Evolutionary conservation across 1,140 invertebrate species (phyloP).

Genomic region (Probaryconus sp.): DNA sequence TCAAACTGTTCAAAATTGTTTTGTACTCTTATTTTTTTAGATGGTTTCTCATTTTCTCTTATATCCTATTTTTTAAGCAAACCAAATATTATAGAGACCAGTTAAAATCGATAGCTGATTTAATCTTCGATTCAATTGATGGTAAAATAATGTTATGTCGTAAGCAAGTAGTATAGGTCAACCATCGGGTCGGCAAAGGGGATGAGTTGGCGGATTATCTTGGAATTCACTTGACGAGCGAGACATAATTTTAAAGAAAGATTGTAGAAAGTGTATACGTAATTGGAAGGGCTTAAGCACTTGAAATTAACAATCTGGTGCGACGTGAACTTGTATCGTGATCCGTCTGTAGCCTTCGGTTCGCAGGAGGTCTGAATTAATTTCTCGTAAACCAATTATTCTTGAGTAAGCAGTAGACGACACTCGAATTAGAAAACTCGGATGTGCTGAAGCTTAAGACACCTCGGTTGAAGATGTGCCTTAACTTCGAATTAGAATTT

Average conservation of each 20-base stretch:
- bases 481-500: constrained; percentile 63
- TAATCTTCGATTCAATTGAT: background rate
- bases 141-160: background rate
- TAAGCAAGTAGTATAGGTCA: constrained; percentile 35
- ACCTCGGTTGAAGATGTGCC: constrained; percentile 52
- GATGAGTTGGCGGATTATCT: too few species aligned
- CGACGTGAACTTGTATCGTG: constrained; percentile 59
- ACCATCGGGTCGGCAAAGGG: constrained; percentile 3
- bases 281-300: constrained; percentile 66
- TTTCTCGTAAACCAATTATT: constrained; percentile 75
- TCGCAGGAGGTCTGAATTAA: constrained; percentile 71
- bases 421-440: constrained; percentile 68
- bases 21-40: too few species aligned
- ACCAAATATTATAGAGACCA: too few species aligned
- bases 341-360: constrained; percentile 17
- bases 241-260: too few species aligned
- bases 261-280: constrained; percentile 46
- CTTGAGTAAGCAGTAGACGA: constrained; percentile 64
- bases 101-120: too few species aligned
- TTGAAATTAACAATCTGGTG: constrained; percentile 68
- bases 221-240: too few species aligned
- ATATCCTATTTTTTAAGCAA: too few species aligned
- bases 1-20: too few species aligned
- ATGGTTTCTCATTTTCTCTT: too few species aligned
- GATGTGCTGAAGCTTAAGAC: constrained; percentile 64